Evolutionary conservation across 2,797 vertebrate species (phyloP), one percentile per base, ranked within the genome.

Genomic region (Darevskia mixta): DNA sequence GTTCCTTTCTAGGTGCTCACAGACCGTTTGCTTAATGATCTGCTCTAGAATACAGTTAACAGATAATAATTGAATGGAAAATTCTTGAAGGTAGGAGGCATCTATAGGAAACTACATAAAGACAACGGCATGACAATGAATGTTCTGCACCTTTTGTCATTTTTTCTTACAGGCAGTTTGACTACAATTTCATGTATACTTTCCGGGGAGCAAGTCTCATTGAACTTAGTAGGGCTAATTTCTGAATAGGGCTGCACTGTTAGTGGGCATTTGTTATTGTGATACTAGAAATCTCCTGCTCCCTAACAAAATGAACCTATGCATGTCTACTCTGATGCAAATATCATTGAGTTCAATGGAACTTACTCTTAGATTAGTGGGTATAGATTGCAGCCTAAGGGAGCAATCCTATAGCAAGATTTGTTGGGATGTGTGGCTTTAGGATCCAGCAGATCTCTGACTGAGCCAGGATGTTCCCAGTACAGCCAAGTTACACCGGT

Each of bases 21-120:
- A n/a, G n/a, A n/a, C n/a, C n/a, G n/a, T n/a, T n/a, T n/a, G n/a
- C n/a, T n/a, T n/a, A n/a, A n/a, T n/a, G n/a, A n/a, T n/a, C n/a
- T n/a, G n/a, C n/a, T n/a, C n/a, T n/a, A n/a, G n/a, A n/a, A 64
- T 78, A 89, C 25, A 17, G 35, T 78, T 20, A 79, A 1, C 8
- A 87, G 15, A 88, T 20, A 71, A 89, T 43, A 82, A 80, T 61
- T 86, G 13, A 32, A 27, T 3, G 11, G 27, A 18, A 38, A 88
- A 85, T 41, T 76, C 45, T 7, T 87, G 1, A 4, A 58, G 27
- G 27, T 49, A 79, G 32, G 2, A 23, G 25, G 6, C 29, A 18
- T 15, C 32, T 84, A 55, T 27, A 81, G 8, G 83, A 45, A 79
- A 8, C 0, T 18, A 4, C 2, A 89, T 81, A 81, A 73, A 66